Evolutionary conservation across 2,113 vertebrate species (phyloP), one percentile per base, ranked within the genome.

Genomic region (Coptodon rendalli): DNA sequence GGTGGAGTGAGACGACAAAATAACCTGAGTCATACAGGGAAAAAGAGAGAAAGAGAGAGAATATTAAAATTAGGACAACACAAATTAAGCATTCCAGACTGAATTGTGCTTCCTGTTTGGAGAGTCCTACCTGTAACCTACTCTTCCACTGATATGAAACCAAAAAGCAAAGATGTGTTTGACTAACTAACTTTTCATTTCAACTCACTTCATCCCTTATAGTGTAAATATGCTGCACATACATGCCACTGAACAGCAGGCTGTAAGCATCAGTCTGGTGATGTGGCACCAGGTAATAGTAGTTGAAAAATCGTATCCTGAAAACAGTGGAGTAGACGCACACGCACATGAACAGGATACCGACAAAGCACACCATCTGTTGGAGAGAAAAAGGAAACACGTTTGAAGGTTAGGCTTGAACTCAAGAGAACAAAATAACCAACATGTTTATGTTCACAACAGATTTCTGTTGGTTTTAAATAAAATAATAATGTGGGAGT

Each of bases 171-270:
- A 27, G 10, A 40, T 5, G 24, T 10, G 6, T 56, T 34, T 81
- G 31, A 71, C 19, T 45, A 50, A n/a, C 31, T 79, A 22, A 78
- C n/a, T 73, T 38, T 38, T 27, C 5, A 73, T 31, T 76, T 56
- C 11, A 29, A 45, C 53, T n/a, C n/a, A 10, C 71, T 78, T 78
- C 16, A 8, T 78, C 45, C 19, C 10, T 78, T 48, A 6, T n/a
- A 24, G 19, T 81, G 73, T 52, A 3, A 83, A 57, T 24, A 36
- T 34, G 53, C 56, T 10, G 27, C 38, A 97, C 98, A 91, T 94
- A 99, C 98, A 99, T 99, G 95, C 98, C 98, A 85, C 98, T 99
- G 93, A 99, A 99, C 94, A 98, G 98, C 84, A 99, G 97, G 94
- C 98, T 99, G 92, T 99, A 99, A 2, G 98, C 97, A 85, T 99